Percentiles rank a stretch among this genome's conserved stretches.
phyloP scores from a whole-genome alignment of 2,113 vertebrate genomes.

The Heterotilapia buettikoferi region DNA sequence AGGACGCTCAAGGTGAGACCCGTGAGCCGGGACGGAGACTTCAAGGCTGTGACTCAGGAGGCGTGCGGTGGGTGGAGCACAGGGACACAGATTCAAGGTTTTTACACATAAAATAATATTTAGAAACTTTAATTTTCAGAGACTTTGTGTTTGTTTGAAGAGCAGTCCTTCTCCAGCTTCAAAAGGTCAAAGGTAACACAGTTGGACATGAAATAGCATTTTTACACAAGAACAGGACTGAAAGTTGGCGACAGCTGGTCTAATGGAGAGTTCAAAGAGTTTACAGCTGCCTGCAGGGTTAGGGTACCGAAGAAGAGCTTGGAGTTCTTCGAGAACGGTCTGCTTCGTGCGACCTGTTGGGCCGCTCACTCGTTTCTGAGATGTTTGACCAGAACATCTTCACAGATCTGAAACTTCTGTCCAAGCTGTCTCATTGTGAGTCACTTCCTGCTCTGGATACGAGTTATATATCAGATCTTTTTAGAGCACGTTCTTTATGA shows the following conservation, averaged over 20 bases:
- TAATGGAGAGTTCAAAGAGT: background rate
- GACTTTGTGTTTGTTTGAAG: background rate
- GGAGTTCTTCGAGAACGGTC: background rate
- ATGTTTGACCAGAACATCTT: background rate
- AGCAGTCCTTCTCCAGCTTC: background rate
- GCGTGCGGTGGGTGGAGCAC: background rate
- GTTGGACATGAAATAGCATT: background rate
- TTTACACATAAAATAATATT: background rate
- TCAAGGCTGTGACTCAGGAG: background rate
- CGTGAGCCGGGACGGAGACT: accelerated
- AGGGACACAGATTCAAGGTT: background rate
- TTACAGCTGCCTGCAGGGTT: background rate
- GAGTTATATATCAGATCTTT: background rate
- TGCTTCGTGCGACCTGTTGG: background rate
- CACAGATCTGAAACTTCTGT: background rate
- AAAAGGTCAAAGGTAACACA: background rate
- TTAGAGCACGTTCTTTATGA: background rate
- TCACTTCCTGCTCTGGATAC: background rate
- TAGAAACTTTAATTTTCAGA: background rate
- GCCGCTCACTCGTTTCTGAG: background rate
- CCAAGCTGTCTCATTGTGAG: background rate
- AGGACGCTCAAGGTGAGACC: slow-evolving; percentile 77
- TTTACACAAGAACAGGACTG: background rate
- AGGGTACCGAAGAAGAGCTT: background rate
- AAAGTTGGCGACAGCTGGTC: too few relatives aligned